A percentile compares a stretch with the other conserved stretches of the same genome.
Conservation (phyloP, 2,797 vertebrate genomes). For the Echeneis naucrates region DNA sequence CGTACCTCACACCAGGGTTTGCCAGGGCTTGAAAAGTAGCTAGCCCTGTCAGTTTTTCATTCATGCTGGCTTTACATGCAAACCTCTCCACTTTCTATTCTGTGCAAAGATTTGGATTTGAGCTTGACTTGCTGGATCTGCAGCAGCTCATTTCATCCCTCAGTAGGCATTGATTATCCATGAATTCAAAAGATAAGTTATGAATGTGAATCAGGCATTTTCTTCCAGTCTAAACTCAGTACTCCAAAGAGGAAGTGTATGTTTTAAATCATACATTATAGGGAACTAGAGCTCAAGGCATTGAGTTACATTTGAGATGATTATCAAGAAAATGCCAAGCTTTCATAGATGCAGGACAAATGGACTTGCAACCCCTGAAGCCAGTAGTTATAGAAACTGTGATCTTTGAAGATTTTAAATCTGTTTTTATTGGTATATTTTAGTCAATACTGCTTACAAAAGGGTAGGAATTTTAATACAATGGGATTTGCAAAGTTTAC, state of each 20-base stretch:
- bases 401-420: background rate
- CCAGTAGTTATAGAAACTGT: background rate
- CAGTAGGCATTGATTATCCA: constrained; percentile 84
- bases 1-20: constrained; percentile 6
- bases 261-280: constrained; percentile 77
- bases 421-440: constrained; percentile 1
- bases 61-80: constrained; percentile 40
- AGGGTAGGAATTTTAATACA: background rate
- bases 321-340: constrained; percentile 38
- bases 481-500: background rate
- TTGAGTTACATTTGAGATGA: constrained; percentile 40
- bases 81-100: constrained; percentile 59
- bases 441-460: constrained; percentile 1
- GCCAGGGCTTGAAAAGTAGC: constrained; percentile 40
- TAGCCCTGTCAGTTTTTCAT: constrained; percentile 50
- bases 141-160: constrained; percentile 84
- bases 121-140: constrained; percentile 68
- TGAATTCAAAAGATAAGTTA: constrained; percentile 83
- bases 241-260: constrained; percentile 64
- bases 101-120: constrained; percentile 73
- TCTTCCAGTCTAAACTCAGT: constrained; percentile 52
- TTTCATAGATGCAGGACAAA: constrained; percentile 26
- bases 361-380: constrained; percentile 15
- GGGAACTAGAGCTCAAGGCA: constrained; percentile 47
- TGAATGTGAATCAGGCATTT: constrained; percentile 80